Evolutionary conservation across 2,888 invertebrate species (phyloP), one percentile per base, ranked within the genome.

Genomic region (Desoria tigrina): DNA sequence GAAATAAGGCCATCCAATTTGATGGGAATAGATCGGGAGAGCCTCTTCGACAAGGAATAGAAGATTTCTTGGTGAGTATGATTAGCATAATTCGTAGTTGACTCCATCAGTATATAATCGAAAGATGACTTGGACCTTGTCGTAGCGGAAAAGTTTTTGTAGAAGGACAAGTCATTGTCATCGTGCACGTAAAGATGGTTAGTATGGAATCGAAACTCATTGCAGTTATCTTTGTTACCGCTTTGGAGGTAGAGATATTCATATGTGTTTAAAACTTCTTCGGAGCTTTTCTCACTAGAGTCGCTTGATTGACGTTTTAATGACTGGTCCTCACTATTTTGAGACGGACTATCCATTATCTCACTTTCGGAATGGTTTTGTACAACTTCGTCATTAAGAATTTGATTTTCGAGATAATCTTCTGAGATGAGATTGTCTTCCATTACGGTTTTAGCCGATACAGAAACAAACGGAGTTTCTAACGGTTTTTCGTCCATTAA

Each of bases 141-240:
- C 16, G 56, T 65, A 11, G 65, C 65, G 1, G 68, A 68, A 37
- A 68, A 68, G 59, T 65, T 65, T 55, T 65, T 56, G 60, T 65
- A 68, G 50, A 68, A 68, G 28, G 68, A 58, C 23, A 68, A 53
- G 39, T 65, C 68, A 32, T 61, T 60, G 49, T 61, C 32, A 42
- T 63, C 49, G 42, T 64, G 63, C 18, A 67, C 61, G 27, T 59
- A 56, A 26, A 58, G 28, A 27, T 27, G 62, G 16, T 45, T 45
- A 45, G n/a, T 16, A 45, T 45, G 9, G 16, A 6, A 45, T 21
- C 16, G 45, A 16, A 45, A 45, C 6, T 45, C 45, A 18, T 6
- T 18, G 16, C 16, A 6, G 23, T 57, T 61, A 58, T 59, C 45
- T 21, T 39, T 42, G 16, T 2, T 37, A 21, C 6, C 26, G 49